Conservation (phyloP, 1,140 invertebrate species). For the Stenopsyche tienmushanensis region DNA sequence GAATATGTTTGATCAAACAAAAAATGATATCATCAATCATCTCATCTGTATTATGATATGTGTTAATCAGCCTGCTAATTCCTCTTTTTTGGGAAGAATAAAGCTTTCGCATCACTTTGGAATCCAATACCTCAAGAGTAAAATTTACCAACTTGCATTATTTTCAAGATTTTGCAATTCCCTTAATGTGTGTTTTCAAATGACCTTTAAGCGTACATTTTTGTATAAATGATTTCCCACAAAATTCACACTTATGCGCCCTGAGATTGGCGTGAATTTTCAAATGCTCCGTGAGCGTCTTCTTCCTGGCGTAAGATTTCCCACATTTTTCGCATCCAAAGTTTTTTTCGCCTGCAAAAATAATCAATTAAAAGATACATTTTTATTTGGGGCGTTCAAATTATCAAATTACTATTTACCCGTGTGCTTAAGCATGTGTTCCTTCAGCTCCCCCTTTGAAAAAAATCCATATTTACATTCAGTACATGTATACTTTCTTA, state of each 20-base stretch:
- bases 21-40: no score
- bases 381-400: not conserved
- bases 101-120: no score
- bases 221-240: slow-evolving; percentile 64
- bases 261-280: slow-evolving; percentile 61
- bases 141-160: no score
- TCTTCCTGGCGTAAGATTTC: slow-evolving; percentile 58
- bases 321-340: slow-evolving; percentile 29
- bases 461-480: slow-evolving; percentile 17
- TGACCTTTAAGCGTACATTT: slow-evolving; percentile 54
- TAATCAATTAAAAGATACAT: not conserved
- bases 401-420: slow-evolving; percentile 14
- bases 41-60: no score
- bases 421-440: slow-evolving; percentile 24
- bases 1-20: no score
- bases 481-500: slow-evolving; percentile 3
- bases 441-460: slow-evolving; percentile 5
- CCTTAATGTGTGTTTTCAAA: slow-evolving; percentile 51
- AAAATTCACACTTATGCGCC: slow-evolving; percentile 60
- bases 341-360: slow-evolving; percentile 23
- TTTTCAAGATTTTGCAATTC: not conserved
- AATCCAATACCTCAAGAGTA: no score
- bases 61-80: no score
- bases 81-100: no score
- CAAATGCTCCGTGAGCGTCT: slow-evolving; percentile 76